Evolutionary conservation across 1,140 invertebrate genomes (phyloP).

Genomic region (Lasaia peninsularis): DNA sequence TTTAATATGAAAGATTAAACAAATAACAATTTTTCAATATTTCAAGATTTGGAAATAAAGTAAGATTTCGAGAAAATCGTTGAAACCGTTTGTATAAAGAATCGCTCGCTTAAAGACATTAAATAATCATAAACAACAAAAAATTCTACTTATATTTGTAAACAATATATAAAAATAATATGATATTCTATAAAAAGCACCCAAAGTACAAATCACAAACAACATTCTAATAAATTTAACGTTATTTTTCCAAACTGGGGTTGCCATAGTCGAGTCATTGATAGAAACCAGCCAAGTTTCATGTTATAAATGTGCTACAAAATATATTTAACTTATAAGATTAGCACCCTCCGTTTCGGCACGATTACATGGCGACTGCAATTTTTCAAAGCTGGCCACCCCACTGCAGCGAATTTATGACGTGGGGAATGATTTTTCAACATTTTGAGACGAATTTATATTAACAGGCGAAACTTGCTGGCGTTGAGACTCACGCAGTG

Average conservation of each 20-base stretch:
- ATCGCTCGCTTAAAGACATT: too few species aligned
- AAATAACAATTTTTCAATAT: too few species aligned
- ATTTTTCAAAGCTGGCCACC: constrained; percentile 58
- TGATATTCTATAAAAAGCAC: background rate
- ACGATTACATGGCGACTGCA: constrained; percentile 55
- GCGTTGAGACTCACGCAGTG: constrained; percentile 9
- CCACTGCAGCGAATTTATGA: constrained; percentile 58
- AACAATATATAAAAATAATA: too few species aligned
- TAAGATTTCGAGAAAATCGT: too few species aligned
- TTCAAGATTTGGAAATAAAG: too few species aligned
- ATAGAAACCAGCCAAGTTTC: constrained; percentile 35
- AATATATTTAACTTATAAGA: constrained; percentile 61
- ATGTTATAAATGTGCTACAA: constrained; percentile 59
- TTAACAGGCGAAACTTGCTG: constrained; percentile 43
- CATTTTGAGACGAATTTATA: constrained; percentile 59
- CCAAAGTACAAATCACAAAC: background rate
- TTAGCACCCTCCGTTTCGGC: constrained; percentile 54
- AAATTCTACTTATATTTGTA: too few species aligned
- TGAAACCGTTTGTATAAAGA: too few species aligned
- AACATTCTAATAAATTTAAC: constrained; percentile 18
- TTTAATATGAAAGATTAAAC: too few species aligned
- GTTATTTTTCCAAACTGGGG: constrained; percentile 1
- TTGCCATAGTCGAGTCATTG: constrained; percentile 32
- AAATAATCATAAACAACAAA: too few species aligned
- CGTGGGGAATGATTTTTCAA: constrained; percentile 61